Conservation (phyloP, 2,888 invertebrate genomes). For the Lochmaea capreae region DNA sequence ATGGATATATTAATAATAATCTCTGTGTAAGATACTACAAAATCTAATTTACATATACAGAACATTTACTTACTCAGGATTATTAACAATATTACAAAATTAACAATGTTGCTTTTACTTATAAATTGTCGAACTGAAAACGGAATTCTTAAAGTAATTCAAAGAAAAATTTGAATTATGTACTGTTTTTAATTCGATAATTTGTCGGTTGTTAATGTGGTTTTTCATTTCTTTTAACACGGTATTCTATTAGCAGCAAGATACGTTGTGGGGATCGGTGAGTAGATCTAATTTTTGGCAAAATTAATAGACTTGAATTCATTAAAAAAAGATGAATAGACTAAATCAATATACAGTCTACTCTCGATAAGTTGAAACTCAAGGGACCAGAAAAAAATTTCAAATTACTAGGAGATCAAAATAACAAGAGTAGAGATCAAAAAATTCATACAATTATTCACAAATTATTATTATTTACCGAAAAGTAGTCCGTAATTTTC, state of each 20-base stretch:
- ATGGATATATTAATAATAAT: neutral
- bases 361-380: too few relatives aligned
- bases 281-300: constrained; percentile 46
- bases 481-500: too few relatives aligned
- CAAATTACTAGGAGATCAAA: too few relatives aligned
- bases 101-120: neutral
- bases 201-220: neutral
- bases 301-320: neutral
- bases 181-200: neutral
- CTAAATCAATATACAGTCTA: too few relatives aligned
- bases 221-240: constrained; percentile 28
- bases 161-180: too few relatives aligned
- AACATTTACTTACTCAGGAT: neutral
- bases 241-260: constrained; percentile 54
- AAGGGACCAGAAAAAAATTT: too few relatives aligned
- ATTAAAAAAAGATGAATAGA: neutral
- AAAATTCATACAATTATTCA: too few relatives aligned
- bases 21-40: neutral
- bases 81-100: neutral
- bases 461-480: too few relatives aligned
- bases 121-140: neutral
- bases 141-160: neutral
- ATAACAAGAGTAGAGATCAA: too few relatives aligned
- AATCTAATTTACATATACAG: neutral
- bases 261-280: constrained; percentile 61